A percentile compares a stretch with the other conserved stretches of the same genome.
phyloP scores from a whole-genome alignment of 2,888 invertebrate genomes.

The Nebria salina region DNA sequence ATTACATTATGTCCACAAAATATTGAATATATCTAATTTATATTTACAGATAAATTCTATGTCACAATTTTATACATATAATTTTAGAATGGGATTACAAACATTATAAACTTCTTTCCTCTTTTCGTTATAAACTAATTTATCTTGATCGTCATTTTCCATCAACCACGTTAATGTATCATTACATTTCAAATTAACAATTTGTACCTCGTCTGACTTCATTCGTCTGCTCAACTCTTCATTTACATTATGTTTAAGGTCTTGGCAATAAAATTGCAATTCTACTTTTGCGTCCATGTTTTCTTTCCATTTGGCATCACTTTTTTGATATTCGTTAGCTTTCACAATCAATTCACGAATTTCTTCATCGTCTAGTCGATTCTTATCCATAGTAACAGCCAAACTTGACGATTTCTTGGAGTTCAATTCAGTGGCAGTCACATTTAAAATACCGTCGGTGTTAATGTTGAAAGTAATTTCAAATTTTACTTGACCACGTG shows the following conservation, averaged over 20 bases:
- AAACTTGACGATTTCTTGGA: not conserved
- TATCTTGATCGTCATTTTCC: conserved; percentile 20
- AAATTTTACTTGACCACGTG: conserved; percentile 81
- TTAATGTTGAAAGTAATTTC: conserved; percentile 84
- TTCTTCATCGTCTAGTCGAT: conserved; percentile 25
- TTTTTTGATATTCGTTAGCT: conserved; percentile 15
- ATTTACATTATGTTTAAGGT: conserved; percentile 12
- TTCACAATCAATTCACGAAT: conserved; percentile 22
- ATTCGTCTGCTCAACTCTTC: conserved; percentile 1
- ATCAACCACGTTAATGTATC: conserved; percentile 26
- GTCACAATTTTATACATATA: conserved; percentile 20
- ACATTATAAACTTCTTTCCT: conserved; percentile 36
- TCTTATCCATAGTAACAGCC: conserved; percentile 27
- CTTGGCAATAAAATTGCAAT: conserved; percentile 24
- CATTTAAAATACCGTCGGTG: conserved; percentile 92
- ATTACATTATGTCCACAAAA: too few relatives aligned
- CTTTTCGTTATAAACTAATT: conserved; percentile 27
- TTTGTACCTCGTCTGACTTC: conserved; percentile 14
- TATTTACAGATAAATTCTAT: too few relatives aligned
- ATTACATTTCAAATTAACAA: conserved; percentile 28
- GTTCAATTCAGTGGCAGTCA: conserved; percentile 79
- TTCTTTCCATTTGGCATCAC: conserved; percentile 33
- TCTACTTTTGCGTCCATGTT: conserved; percentile 22
- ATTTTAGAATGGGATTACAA: conserved; percentile 27
- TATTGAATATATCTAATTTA: too few relatives aligned